Evolutionary conservation across 2,888 invertebrate species (phyloP), one percentile per base, ranked within the genome.

Genomic region (Agriopis aurantiaria): DNA sequence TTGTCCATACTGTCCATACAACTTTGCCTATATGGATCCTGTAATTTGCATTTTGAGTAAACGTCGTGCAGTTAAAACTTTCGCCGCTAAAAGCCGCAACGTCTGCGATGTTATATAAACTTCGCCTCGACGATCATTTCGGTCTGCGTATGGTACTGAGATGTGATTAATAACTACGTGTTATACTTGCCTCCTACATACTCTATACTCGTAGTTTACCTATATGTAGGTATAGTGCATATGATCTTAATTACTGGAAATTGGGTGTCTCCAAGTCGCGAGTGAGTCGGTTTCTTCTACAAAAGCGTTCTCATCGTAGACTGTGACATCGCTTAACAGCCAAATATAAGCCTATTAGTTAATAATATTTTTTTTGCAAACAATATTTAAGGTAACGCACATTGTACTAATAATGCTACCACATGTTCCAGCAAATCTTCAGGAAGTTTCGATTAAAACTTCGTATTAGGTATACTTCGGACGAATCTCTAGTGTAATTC

Each of bases 41-140:
- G 89, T 91, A 92, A 92, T 92, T 92, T 92, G 91, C 91, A 92
- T 91, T 91, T 91, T 91, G 88, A 90, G 91, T 91, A 90, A 91
- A 92, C 90, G 90, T 79, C 79, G 81, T 86, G 86, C 88, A 89
- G 90, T 91, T 91, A 90, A 91, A 92, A 91, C 90, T 91, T 91
- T 89, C 72, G 70, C 86, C 73, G 85, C 86, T 90, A 87, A 90
- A 90, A 87, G 88, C 88, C 84, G 76, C 84, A 84, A 80, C 83
- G 86, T 88, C 85, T 88, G 85, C 81, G 78, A 80, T 73, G 73
- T 79, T 86, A 80, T 85, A 82, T 83, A 86, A 89, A 89, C 84
- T 88, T 90, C 69, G 82, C 79, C 76, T 68, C 69, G 78, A 61
- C 82, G 82, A 87, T 83, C 82, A 82, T 86, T 87, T 84, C 79